Evolutionary conservation across 2,888 invertebrate genomes (phyloP).

Genomic region (Glyphotaelius pellucidus): DNA sequence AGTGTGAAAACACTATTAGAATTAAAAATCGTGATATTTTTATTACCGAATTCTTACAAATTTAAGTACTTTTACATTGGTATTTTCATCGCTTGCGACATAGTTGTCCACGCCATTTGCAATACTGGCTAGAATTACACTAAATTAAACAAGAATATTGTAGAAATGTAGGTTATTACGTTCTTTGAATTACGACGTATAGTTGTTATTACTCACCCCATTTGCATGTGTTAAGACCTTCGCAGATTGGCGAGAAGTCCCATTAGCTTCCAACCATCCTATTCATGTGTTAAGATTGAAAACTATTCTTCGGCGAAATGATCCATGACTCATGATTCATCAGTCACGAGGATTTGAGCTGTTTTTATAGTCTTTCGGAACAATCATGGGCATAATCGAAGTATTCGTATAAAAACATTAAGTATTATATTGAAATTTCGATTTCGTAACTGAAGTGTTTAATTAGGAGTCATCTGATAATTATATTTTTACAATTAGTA

Average conservation of each 20-base stretch:
- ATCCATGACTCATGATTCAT: not conserved
- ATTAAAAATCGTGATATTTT: not conserved
- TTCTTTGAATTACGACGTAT: not conserved
- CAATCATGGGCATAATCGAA: not conserved
- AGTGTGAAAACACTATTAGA: no score
- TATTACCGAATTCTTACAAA: not conserved
- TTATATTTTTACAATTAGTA: not conserved
- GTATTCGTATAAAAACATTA: not conserved
- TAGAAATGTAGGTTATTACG: constrained; percentile 27
- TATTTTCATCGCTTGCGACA: not conserved
- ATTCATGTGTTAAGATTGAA: not conserved
- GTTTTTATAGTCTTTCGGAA: not conserved
- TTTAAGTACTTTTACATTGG: no score
- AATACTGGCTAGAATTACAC: not conserved
- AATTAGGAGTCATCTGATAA: not conserved
- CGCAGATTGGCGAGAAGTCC: not conserved
- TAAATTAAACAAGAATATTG: not conserved
- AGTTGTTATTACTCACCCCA: not conserved
- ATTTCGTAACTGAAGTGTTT: not conserved
- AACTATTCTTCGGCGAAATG: not conserved
- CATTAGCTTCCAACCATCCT: not conserved
- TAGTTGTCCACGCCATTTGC: not conserved
- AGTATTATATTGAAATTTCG: not conserved
- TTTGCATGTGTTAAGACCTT: not conserved
- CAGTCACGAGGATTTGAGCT: not conserved